Evolutionary conservation across 2,113 vertebrate species (phyloP).

Genomic region (Labrus mixtus): DNA sequence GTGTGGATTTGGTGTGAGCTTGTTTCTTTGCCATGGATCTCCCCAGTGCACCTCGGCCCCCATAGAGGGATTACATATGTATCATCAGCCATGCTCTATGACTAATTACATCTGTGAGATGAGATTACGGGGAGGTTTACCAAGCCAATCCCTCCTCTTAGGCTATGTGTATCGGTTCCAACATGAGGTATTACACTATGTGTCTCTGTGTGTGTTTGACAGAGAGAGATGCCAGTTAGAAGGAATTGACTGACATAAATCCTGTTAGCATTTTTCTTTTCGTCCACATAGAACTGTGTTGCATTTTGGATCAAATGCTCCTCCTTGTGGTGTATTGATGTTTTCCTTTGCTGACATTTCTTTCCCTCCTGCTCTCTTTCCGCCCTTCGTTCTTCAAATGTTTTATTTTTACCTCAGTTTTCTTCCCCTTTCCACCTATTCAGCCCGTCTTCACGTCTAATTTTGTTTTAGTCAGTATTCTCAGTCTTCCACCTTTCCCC

Average conservation of each 20-base stretch:
- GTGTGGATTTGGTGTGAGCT: slow-evolving; percentile 67
- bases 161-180: slow-evolving; percentile 79
- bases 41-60: slow-evolving; percentile 75
- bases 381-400: not conserved
- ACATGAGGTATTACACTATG: slow-evolving; percentile 68
- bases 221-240: slow-evolving; percentile 65
- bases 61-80: slow-evolving; percentile 84
- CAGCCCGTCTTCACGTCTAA: not conserved
- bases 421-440: not conserved
- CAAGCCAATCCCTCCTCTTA: slow-evolving; percentile 79
- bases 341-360: not conserved
- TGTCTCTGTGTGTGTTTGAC: slow-evolving; percentile 61
- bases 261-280: slow-evolving; percentile 36
- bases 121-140: slow-evolving; percentile 84
- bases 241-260: slow-evolving; percentile 65
- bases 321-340: slow-evolving; percentile 9
- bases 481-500: not conserved
- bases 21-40: slow-evolving; percentile 71
- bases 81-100: slow-evolving; percentile 83
- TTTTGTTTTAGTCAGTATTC: slow-evolving; percentile 1
- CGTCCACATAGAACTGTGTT: slow-evolving; percentile 23
- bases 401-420: not conserved
- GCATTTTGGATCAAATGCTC: slow-evolving; percentile 25
- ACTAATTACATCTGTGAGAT: slow-evolving; percentile 87
- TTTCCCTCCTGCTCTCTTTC: not conserved